phyloP scores from a whole-genome alignment of 2,797 vertebrate species.

The Pristis pectinata region DNA sequence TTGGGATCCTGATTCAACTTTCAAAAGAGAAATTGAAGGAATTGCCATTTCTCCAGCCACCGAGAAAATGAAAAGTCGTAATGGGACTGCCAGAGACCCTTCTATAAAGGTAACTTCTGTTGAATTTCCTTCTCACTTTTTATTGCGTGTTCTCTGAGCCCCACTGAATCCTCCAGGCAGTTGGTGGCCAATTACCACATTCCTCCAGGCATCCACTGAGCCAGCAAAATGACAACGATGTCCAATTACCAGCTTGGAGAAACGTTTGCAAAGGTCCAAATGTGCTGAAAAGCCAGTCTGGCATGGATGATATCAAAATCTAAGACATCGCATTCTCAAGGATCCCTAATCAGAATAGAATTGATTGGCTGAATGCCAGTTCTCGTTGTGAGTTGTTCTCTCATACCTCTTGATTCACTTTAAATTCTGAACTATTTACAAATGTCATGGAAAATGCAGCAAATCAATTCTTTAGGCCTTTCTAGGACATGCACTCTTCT shows the following conservation, averaged over 20 bases:
- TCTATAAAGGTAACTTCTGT: background rate
- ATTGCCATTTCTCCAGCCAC: too few species aligned
- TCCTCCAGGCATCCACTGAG: background rate
- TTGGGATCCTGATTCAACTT: background rate
- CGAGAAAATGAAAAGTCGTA: background rate
- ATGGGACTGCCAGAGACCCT: background rate
- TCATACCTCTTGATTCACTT: too few species aligned
- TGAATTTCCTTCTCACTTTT: background rate
- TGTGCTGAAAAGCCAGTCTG: background rate
- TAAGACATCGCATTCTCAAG: background rate
- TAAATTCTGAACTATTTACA: too few species aligned
- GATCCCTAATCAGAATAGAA: too few species aligned
- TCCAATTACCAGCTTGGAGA: background rate
- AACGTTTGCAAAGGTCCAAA: background rate
- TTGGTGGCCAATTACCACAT: background rate
- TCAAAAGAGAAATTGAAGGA: background rate
- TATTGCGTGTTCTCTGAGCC: background rate
- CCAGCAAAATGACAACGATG: background rate
- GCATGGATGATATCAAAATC: background rate
- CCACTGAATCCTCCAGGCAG: background rate
- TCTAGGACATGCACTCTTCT: background rate
- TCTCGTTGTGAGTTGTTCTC: too few species aligned
- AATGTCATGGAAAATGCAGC: too few species aligned
- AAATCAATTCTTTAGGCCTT: too few species aligned
- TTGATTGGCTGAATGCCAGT: too few species aligned